phyloP scores from a whole-genome alignment of 2,888 invertebrate genomes.

The Arenicola marina region DNA sequence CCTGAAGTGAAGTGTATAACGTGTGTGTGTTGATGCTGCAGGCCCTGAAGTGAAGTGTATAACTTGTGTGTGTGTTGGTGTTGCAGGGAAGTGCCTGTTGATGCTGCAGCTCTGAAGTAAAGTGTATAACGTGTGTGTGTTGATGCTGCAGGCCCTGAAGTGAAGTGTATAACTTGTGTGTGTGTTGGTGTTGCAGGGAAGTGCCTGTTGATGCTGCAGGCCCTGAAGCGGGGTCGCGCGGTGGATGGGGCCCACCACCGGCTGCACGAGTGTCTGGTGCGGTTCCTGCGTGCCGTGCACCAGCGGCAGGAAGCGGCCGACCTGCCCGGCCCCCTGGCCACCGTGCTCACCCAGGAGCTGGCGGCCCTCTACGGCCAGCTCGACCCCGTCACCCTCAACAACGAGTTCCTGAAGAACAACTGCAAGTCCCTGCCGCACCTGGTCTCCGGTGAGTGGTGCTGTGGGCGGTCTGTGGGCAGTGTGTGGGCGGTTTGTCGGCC shows the following conservation, averaged over 20 bases:
- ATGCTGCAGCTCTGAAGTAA: no score
- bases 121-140: no score
- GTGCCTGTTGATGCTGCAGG: constrained; percentile 92
- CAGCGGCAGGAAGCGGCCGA: constrained; percentile 37
- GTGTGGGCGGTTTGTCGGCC: no score
- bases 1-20: no score
- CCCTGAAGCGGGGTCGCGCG: constrained; percentile 84
- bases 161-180: background rate
- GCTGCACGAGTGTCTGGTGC: constrained; percentile 84
- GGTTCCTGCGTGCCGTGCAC: constrained; percentile 68
- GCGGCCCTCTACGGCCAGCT: constrained; percentile 64
- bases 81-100: background rate
- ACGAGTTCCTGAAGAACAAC: constrained; percentile 20
- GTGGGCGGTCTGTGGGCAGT: background rate
- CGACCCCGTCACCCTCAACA: constrained; percentile 59
- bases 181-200: constrained; percentile 69
- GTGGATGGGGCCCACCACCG: constrained; percentile 77
- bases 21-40: no score
- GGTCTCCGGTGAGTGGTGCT: constrained; percentile 20
- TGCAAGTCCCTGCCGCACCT: constrained; percentile 21
- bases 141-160: no score
- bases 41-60: no score
- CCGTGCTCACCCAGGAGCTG: constrained; percentile 61
- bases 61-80: no score
- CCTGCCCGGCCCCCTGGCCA: constrained; percentile 46